These are phyloP conservation scores for Cryptus viduatorius DNA, from an alignment of 2,888 invertebrate genomes.

Conservation along the genomic window DNA sequence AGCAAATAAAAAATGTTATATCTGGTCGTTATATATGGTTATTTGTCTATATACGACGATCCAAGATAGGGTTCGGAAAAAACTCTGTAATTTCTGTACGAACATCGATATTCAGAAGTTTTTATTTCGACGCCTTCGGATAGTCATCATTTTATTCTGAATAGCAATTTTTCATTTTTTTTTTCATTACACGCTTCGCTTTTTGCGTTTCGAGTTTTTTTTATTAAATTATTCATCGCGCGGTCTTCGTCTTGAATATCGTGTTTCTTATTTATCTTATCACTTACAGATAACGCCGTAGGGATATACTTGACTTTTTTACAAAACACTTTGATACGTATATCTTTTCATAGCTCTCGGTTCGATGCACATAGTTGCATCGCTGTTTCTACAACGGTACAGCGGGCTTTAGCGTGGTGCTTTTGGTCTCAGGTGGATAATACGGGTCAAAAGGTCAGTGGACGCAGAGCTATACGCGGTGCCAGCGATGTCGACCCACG, in stretches of 20 bases:
- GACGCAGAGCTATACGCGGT: constrained; percentile 26
- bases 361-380: constrained; percentile 11
- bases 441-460: constrained; percentile 63
- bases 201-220: constrained; percentile 2
- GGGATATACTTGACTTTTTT: neutral
- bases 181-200: neutral
- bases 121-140: too few relatives aligned
- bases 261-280: constrained; percentile 44
- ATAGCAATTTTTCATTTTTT: neutral
- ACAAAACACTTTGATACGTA: neutral
- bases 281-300: neutral
- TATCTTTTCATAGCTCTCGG: constrained; percentile 9
- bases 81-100: too few relatives aligned
- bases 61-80: too few relatives aligned
- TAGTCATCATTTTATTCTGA: too few relatives aligned
- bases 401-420: constrained; percentile 31
- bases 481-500: constrained; percentile 42
- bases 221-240: constrained; percentile 37
- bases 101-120: too few relatives aligned
- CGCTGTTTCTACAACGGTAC: constrained; percentile 14
- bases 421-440: constrained; percentile 54
- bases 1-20: too few relatives aligned
- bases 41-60: too few relatives aligned
- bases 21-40: too few relatives aligned
- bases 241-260: constrained; percentile 9